Evolutionary conservation across 1,140 invertebrate genomes (phyloP), one percentile per base, ranked within the genome.

Genomic region (Coenobita brevimanus): DNA sequence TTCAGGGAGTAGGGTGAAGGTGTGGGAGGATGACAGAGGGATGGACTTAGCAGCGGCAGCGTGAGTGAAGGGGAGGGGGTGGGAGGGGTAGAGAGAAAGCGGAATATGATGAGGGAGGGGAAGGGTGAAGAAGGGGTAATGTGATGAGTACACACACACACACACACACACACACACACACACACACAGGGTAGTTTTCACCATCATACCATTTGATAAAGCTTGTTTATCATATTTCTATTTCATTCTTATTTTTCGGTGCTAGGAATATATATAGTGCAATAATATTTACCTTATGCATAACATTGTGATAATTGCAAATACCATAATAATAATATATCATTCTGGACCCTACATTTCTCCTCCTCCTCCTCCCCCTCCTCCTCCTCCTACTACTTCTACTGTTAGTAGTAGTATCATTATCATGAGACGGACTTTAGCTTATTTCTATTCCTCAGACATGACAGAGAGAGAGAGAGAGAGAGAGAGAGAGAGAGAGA

Each of bases 61-160:
- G 30, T 10, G 13, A 30, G 13, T n/a, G 10, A 30, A 10, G 13
- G 41, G 73, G 41, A 17, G 73, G 8, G 21, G 36, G 71, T n/a
- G 21, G 27, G 67, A 30, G 67, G 27, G 30, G 27, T 10, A 30
- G 30, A 30, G 67, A 30, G 67, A 71, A 27, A 30, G 67, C 10
- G 30, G 27, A 27, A 30, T 10, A 71, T 10, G 27, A 27, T 10
- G 30, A 30, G 67, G 27, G 67, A 71, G 67, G 27, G 67, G 27
- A 30, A 71, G 67, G 33, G 73, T 36, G 73, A n/a, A n/a, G 54
- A 57, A 57, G 54, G 54, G 54, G n/a, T n/a, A n/a, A n/a, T n/a
- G n/a, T n/a, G n/a, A n/a, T n/a, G n/a, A n/a, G n/a, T n/a, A n/a
- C n/a, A n/a, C n/a, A n/a, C n/a, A n/a, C n/a, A n/a, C n/a, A n/a